Conservation (phyloP, 2,797 vertebrate genomes). For the Hippoglossus hippoglossus region DNA sequence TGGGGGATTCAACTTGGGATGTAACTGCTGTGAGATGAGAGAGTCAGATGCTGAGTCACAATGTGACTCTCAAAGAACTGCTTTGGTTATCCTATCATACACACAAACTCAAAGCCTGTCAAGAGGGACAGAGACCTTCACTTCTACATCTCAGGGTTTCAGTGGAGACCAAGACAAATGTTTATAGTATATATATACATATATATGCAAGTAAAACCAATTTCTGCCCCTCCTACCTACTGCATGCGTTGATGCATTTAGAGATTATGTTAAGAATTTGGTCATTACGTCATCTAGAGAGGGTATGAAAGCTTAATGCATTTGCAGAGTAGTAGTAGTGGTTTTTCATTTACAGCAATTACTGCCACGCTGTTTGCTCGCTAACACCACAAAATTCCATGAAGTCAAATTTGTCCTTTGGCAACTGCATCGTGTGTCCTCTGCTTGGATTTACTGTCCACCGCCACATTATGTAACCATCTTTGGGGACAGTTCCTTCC, state of each 20-base stretch:
- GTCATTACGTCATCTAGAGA: slow-evolving; percentile 14
- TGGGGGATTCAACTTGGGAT: background rate
- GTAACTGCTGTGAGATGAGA: slow-evolving; percentile 6
- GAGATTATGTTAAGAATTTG: background rate
- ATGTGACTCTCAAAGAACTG: background rate
- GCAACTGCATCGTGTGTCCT: slow-evolving; percentile 53
- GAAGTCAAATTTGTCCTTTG: slow-evolving; percentile 65
- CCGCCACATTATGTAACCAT: slow-evolving; percentile 59
- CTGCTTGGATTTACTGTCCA: slow-evolving; percentile 54
- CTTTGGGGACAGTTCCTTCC: slow-evolving; percentile 47
- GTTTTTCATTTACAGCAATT: slow-evolving; percentile 42
- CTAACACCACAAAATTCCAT: slow-evolving; percentile 51
- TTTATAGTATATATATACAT: background rate
- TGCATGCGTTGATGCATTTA: background rate
- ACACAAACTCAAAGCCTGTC: background rate
- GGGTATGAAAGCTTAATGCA: background rate
- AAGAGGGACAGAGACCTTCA: background rate
- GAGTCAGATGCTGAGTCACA: slow-evolving; percentile 17
- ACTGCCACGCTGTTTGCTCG: slow-evolving; percentile 15
- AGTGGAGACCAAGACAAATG: slow-evolving; percentile 8
- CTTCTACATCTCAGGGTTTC: background rate
- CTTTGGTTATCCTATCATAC: background rate
- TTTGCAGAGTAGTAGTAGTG: background rate
- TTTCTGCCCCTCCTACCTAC: background rate
- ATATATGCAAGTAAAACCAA: background rate